A percentile compares a stretch with the other conserved stretches of the same genome.
Evolutionary conservation across 1,140 invertebrate species (phyloP).

Genomic region (Mamestra configurata): DNA sequence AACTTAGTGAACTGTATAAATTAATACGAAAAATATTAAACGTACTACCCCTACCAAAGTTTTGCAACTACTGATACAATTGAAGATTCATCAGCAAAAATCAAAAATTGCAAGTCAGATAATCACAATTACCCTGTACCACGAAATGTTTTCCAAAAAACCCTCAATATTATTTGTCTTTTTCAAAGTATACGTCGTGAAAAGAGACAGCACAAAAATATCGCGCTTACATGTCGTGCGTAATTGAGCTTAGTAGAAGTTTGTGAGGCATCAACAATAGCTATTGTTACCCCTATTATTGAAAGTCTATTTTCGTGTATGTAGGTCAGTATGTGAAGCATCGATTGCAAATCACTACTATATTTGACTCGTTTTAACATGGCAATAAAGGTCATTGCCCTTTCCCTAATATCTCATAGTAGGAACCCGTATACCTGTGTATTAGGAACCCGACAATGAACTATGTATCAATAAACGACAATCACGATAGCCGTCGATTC

Average conservation of each 20-base stretch:
- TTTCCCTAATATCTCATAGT: no score
- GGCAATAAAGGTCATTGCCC: no score
- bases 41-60: slow-evolving; percentile 7
- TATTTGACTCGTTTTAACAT: no score
- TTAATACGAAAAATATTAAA: not conserved
- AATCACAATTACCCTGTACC: slow-evolving; percentile 25
- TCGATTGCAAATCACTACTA: slow-evolving; percentile 27
- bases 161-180: not conserved
- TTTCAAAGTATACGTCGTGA: not conserved
- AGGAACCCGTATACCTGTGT: no score
- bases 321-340: slow-evolving; percentile 66
- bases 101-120: slow-evolving; percentile 62
- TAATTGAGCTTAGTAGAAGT: slow-evolving; percentile 33
- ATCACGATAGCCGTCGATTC: no score
- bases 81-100: not conserved
- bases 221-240: slow-evolving; percentile 10
- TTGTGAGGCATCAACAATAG: slow-evolving; percentile 35
- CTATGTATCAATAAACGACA: no score
- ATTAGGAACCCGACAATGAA: no score
- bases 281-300: slow-evolving; percentile 51
- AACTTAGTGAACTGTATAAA: not conserved
- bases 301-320: slow-evolving; percentile 55
- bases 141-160: not conserved
- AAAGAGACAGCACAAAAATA: slow-evolving; percentile 39
- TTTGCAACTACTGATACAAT: not conserved